Percentiles rank a stretch among this genome's conserved stretches.
Conservation (phyloP, 2,113 vertebrate genomes). For the Steatornis caripensis region DNA sequence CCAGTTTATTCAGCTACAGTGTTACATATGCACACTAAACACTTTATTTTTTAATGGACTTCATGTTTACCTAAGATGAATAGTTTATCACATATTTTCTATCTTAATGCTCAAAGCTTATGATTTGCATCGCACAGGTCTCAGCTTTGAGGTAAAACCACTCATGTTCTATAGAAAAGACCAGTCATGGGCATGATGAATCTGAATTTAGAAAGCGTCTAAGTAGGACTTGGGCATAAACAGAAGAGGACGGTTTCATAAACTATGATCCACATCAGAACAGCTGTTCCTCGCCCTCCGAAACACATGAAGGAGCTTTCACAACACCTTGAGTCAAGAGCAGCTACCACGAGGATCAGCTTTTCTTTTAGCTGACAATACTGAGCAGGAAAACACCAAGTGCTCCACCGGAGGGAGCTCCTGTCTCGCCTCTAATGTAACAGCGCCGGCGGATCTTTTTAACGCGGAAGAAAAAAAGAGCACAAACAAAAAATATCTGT, state of each 20-base stretch:
- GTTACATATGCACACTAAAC: neutral
- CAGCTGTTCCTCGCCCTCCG: neutral
- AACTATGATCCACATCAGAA: neutral
- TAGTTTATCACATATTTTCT: neutral
- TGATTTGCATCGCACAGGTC: neutral
- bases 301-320: neutral
- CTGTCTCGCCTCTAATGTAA: neutral
- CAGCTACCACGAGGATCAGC: neutral
- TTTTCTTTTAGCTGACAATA: neutral
- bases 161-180: neutral
- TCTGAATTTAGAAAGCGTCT: neutral
- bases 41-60: neutral
- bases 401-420: conserved; percentile 22
- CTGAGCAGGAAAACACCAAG: neutral
- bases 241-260: neutral
- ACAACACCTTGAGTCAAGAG: neutral
- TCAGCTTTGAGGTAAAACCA: neutral
- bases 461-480: neutral
- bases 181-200: neutral
- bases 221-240: neutral
- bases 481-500: neutral
- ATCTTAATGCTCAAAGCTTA: neutral
- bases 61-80: neutral
- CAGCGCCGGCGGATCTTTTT: fast-evolving
- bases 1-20: neutral